phyloP scores from a whole-genome alignment of 1,140 invertebrate genomes.

The Heliconius congener region DNA sequence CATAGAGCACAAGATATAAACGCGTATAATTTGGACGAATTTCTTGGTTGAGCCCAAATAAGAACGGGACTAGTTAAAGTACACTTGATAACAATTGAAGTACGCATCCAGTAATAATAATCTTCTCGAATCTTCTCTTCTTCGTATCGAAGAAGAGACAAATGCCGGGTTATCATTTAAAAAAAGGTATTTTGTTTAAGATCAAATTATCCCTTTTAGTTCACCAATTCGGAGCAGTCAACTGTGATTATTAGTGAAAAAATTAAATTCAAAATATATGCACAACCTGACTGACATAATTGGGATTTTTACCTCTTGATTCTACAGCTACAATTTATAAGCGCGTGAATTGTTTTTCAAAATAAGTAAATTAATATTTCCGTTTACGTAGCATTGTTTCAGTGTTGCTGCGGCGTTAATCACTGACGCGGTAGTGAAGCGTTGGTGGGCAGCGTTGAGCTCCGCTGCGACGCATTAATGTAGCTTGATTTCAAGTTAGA shows the following conservation, averaged over 20 bases:
- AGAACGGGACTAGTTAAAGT: constrained; percentile 12
- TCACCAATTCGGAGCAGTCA: background rate
- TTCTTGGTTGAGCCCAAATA: constrained; percentile 11
- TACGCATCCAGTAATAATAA: background rate
- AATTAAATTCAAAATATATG: background rate
- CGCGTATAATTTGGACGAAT: constrained; percentile 12
- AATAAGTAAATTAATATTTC: constrained; percentile 4
- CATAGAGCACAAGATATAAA: constrained; percentile 10
- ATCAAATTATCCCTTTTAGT: background rate
- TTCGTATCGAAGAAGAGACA: background rate
- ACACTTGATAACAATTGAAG: background rate
- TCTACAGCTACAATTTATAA: background rate
- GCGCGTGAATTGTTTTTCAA: background rate
- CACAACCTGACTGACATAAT: background rate
- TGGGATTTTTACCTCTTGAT: background rate
- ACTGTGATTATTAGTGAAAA: background rate
- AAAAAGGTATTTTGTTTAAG: background rate
- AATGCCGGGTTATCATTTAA: background rate
- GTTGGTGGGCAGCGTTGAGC: constrained; percentile 86
- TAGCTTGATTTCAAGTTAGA: constrained; percentile 87
- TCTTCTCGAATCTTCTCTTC: background rate
- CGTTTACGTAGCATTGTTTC: constrained; percentile 6
- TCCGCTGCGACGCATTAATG: constrained; percentile 86
- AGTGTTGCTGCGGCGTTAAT: constrained; percentile 15
- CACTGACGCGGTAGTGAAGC: constrained; percentile 70